Base-by-base conservation (phyloP, 2,797 vertebrate genomes). In the Lutjanus campechanus region DNA sequence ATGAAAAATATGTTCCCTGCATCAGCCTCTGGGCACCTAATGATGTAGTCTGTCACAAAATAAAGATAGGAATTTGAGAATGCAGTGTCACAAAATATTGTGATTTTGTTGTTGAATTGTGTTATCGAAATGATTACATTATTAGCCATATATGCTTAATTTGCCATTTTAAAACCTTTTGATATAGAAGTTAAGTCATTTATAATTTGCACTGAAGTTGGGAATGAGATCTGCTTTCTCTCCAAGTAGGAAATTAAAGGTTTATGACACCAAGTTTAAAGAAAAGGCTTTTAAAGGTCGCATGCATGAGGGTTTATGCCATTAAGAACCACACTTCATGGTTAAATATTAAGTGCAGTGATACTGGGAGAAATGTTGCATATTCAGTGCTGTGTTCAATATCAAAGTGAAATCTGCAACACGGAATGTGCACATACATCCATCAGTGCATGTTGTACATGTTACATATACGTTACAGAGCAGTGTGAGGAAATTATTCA, bases 1-100 rank as follows among this genome's bases (percentile, higher is more conserved):
- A 68, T 69, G 50, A 69, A 72, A 77, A 83, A 36, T 83, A 13
- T 76, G 68, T 74, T 90, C 66, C 81, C 56, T 19, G 19, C 49
- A 54, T 36, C 36, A 1, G 49, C 55, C 81, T 62, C 47, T 75
- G 41, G 66, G 68, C 19, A 63, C 50, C 11, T 46, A 36, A 55
- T 49, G 62, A 83, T 61, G 53, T 22, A 51, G 44, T 66, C 44
- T 73, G 58, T 58, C 62, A 69, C 25, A 53, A 72, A 76, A 74
- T 7, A 43, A n/a, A 73, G 79, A 51, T n/a, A 7, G 17, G 22
- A 69, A 76, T 74, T 59, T 55, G 11, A 59, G 59, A 83, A 59
- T 29, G 40, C 36, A 25, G 0, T 44, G 25, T 29, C 75, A 60
- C 16, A 36, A 49, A 40, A 63, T 22, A 40, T 8, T 13, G 12